A percentile compares a stretch with the other conserved stretches of the same genome.
phyloP scores from a whole-genome alignment of 2,888 invertebrate species.

The Parnassius orleans region DNA sequence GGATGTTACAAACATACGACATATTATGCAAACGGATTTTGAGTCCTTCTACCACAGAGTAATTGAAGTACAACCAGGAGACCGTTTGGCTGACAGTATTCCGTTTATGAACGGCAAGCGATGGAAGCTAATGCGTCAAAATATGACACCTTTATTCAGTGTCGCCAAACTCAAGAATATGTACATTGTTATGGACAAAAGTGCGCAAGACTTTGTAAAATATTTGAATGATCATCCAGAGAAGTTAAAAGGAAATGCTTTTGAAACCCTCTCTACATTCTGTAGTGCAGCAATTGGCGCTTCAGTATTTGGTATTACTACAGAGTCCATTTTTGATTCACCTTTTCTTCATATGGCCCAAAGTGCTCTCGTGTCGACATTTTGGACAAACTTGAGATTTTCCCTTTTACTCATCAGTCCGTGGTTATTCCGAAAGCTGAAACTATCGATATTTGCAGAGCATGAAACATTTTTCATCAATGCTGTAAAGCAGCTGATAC shows the following conservation, averaged over 20 bases:
- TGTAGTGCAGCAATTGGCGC: slow-evolving; percentile 2
- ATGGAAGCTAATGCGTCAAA: slow-evolving; percentile 1
- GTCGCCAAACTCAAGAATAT: not conserved
- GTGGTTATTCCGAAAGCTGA: too few species aligned
- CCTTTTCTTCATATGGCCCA: not conserved
- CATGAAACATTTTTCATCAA: too few species aligned
- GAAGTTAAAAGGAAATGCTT: not conserved
- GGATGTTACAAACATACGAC: not conserved
- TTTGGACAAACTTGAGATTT: not conserved
- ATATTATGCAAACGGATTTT: not conserved
- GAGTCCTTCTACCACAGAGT: slow-evolving; percentile 1
- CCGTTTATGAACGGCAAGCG: slow-evolving; percentile 1
- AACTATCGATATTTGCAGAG: too few species aligned
- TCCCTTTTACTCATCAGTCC: too few species aligned
- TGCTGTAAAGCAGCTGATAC: too few species aligned
- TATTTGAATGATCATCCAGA: not conserved
- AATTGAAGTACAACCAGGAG: not conserved
- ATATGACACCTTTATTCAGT: slow-evolving; percentile 1
- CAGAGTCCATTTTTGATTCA: not conserved
- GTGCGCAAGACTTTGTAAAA: not conserved
- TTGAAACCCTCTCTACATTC: not conserved
- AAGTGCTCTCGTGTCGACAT: not conserved
- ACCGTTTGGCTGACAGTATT: not conserved
- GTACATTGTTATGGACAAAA: slow-evolving; percentile 3
- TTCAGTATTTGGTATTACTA: slow-evolving; percentile 5